These are phyloP conservation scores for Pao palembangensis DNA, from an alignment of 2,113 vertebrate genomes.

Conservation along the genomic window DNA sequence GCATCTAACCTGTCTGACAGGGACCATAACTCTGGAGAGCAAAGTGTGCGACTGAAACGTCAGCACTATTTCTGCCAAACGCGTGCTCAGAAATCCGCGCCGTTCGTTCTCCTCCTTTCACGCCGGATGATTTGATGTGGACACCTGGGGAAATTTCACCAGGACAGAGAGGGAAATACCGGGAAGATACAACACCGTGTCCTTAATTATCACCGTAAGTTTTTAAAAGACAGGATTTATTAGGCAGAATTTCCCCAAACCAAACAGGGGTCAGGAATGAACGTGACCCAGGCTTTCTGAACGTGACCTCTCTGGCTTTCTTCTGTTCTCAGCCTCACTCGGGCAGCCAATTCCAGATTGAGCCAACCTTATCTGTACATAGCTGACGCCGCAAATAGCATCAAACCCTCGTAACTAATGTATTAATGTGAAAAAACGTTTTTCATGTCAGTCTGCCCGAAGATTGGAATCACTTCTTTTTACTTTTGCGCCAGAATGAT, in stretches of 20 bases:
- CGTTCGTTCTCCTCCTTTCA: constrained; percentile 36
- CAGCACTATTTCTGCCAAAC: constrained; percentile 69
- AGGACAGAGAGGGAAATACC: background rate
- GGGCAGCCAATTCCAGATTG: too few relatives aligned
- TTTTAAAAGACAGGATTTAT: constrained; percentile 19
- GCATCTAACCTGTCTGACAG: constrained; percentile 46
- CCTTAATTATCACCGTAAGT: constrained; percentile 27
- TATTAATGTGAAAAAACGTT: constrained; percentile 21
- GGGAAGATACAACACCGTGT: constrained; percentile 23
- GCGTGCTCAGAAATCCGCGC: constrained; percentile 50
- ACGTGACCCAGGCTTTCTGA: constrained; percentile 53
- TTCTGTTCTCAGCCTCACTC: too few relatives aligned
- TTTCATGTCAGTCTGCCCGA: constrained; percentile 28
- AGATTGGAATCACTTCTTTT: constrained; percentile 22
- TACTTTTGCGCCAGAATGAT: constrained; percentile 26
- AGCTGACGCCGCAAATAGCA: background rate
- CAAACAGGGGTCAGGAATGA: constrained; percentile 44
- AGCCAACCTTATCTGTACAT: constrained; percentile 2
- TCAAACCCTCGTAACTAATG: background rate
- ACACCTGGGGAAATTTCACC: constrained; percentile 19
- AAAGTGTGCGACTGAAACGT: constrained; percentile 56
- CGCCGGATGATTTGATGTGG: constrained; percentile 46
- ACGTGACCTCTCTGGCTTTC: too few relatives aligned
- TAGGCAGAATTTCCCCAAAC: constrained; percentile 17
- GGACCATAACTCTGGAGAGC: constrained; percentile 58